phyloP scores from a whole-genome alignment of 2,888 invertebrate species.

The Hypolimnas misippus region DNA sequence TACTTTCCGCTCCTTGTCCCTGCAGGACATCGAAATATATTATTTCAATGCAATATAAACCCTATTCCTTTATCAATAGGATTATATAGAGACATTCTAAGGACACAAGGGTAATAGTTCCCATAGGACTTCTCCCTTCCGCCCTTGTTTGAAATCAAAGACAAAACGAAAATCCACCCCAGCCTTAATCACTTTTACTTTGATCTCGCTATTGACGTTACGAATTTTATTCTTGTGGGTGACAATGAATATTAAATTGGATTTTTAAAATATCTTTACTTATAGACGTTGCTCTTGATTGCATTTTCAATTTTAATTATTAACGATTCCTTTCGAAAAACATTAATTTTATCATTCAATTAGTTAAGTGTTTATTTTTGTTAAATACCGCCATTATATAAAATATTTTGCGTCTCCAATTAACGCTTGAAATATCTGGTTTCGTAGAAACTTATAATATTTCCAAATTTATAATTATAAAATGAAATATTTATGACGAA shows the following conservation, averaged over 20 bases:
- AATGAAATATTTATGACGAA: no score
- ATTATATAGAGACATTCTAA: slow-evolving; percentile 13
- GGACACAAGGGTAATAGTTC: slow-evolving; percentile 42
- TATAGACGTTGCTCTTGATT: not conserved
- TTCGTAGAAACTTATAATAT: no score
- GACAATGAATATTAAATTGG: not conserved
- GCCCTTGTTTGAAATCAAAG: slow-evolving; percentile 37
- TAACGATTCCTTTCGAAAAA: no score
- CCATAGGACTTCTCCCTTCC: slow-evolving; percentile 39
- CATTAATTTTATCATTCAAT: no score
- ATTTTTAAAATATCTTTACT: not conserved
- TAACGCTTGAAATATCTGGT: no score
- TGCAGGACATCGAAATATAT: slow-evolving; percentile 15
- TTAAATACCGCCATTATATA: no score
- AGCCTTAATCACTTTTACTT: slow-evolving; percentile 40
- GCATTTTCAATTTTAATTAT: not conserved
- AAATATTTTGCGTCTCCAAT: no score
- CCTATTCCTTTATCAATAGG: slow-evolving; percentile 17
- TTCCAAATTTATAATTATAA: no score
- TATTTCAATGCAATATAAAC: slow-evolving; percentile 4
- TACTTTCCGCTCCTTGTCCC: slow-evolving; percentile 41
- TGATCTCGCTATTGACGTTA: slow-evolving; percentile 34
- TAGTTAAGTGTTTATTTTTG: not conserved
- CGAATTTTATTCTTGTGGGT: slow-evolving; percentile 18
- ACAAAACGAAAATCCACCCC: slow-evolving; percentile 39